Base-by-base conservation (phyloP, 1,140 invertebrate genomes). In the Zaprionus lachaisei region DNA sequence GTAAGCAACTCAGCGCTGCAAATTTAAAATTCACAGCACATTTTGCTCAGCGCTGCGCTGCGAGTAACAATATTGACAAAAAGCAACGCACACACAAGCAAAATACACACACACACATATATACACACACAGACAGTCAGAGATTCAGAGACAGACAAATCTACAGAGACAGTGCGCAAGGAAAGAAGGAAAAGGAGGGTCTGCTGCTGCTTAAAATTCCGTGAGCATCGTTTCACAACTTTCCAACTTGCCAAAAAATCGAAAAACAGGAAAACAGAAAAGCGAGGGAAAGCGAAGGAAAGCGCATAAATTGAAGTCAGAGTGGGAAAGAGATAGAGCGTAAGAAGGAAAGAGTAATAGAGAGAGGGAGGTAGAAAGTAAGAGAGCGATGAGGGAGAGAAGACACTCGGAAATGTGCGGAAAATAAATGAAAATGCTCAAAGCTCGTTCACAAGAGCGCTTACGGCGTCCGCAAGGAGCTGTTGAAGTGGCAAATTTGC, bases 401-500 rank as follows among this genome's bases (percentile, higher is more conserved):
- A 69, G 56, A 14, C 31, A 41, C 38, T 41, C 5, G 38, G 63
- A 83, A 91, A 91, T 90, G 86, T 91, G 86, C 84, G 83, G 86
- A 90, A 90, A 90, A 90, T 90, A 90, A 90, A 90, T 90, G 86
- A 91, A 90, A 90, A 90, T 91, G 81, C 81, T 91, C 89, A 92
- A 87, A 92, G 91, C 91, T 92, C 91, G 91, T 91, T 92, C 91
- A 92, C 83, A 92, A 85, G 83, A 90, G 91, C 85, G 91, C 91
- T 92, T 91, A 92, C 91, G 91, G 91, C 91, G 80, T 92, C 83
- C 91, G 80, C 86, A 91, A 92, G 91, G 86, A 92, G 91, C 87
- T 92, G 91, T 92, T 92, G 91, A 92, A 92, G 91, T 92, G 91
- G 91, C 91, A 92, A 92, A 92, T 92, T 92, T 92, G 91, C 91